Percentiles rank a stretch among this genome's conserved stretches.
These are phyloP conservation scores for Pteronura brasiliensis DNA, from an alignment of 2,113 vertebrate genomes.

Conservation along the genomic window DNA sequence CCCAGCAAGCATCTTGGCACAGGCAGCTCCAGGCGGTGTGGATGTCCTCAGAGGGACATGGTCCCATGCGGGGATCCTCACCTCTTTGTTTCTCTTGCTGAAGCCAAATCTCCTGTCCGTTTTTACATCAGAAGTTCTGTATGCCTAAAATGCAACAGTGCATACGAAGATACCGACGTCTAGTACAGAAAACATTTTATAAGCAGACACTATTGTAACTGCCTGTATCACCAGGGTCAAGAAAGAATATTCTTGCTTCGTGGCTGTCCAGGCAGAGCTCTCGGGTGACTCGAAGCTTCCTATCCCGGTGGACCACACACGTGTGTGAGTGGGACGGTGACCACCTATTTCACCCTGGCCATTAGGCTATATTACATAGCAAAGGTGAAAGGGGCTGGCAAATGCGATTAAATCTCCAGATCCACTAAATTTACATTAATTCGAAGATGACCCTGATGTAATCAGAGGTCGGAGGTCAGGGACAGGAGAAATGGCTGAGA, in stretches of 20 bases:
- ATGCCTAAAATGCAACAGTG: neutral
- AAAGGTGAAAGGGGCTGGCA: neutral
- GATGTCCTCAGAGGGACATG: neutral
- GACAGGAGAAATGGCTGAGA: neutral
- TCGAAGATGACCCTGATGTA: neutral
- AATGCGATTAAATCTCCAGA: neutral
- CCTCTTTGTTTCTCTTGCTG: neutral
- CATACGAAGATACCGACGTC: neutral
- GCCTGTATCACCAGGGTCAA: neutral
- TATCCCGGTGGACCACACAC: too few relatives aligned
- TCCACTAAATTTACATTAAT: neutral
- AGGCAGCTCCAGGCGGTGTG: neutral
- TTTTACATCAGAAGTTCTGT: neutral
- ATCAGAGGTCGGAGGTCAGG: neutral
- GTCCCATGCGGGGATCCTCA: rapidly evolving
- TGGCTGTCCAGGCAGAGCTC: neutral
- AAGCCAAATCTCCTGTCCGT: neutral
- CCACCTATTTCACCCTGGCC: too few relatives aligned
- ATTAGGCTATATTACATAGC: neutral
- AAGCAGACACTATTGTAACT: neutral
- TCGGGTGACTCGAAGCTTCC: neutral
- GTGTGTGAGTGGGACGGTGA: neutral
- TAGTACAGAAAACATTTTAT: neutral
- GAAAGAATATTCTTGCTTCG: neutral
- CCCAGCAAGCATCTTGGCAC: neutral